A percentile compares a stretch with the other conserved stretches of the same genome.
Conservation (phyloP, 2,888 invertebrate genomes). For the Drosophila meridiana region DNA sequence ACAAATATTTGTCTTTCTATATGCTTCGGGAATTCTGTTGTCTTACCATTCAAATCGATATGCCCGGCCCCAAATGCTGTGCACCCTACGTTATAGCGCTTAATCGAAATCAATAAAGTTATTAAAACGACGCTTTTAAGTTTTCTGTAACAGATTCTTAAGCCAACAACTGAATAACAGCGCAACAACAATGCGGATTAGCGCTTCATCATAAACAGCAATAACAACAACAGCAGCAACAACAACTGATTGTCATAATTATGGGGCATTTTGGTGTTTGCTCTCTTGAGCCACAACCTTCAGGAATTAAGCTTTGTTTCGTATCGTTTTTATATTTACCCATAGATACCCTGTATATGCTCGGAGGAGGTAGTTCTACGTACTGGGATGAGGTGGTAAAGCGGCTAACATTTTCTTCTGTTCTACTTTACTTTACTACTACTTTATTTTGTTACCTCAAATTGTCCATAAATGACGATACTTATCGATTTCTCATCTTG, state of each 20-base stretch:
- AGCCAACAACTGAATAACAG: conserved; percentile 70
- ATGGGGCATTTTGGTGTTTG: conserved; percentile 77
- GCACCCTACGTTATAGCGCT: conserved; percentile 72
- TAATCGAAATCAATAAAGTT: conserved; percentile 80
- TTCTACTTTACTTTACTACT: background rate
- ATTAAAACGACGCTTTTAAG: conserved; percentile 79
- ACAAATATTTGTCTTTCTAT: too few relatives aligned
- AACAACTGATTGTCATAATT: conserved; percentile 76
- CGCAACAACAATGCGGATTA: conserved; percentile 74
- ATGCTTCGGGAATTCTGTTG: background rate
- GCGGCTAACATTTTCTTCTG: background rate
- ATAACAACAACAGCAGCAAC: conserved; percentile 32
- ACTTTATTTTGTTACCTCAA: background rate
- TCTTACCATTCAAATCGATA: conserved; percentile 15
- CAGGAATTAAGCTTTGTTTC: background rate
- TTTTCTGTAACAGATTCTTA: conserved; percentile 80
- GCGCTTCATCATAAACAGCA: conserved; percentile 74
- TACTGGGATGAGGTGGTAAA: background rate
- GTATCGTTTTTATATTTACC: background rate
- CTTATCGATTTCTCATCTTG: background rate
- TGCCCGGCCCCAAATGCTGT: conserved; percentile 6
- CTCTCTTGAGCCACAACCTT: conserved; percentile 50
- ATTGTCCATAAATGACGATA: background rate
- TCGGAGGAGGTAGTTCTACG: background rate
- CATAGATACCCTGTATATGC: conserved; percentile 11